Base-by-base conservation (phyloP, 2,797 vertebrate genomes). In the Malacoctenus gilli region DNA sequence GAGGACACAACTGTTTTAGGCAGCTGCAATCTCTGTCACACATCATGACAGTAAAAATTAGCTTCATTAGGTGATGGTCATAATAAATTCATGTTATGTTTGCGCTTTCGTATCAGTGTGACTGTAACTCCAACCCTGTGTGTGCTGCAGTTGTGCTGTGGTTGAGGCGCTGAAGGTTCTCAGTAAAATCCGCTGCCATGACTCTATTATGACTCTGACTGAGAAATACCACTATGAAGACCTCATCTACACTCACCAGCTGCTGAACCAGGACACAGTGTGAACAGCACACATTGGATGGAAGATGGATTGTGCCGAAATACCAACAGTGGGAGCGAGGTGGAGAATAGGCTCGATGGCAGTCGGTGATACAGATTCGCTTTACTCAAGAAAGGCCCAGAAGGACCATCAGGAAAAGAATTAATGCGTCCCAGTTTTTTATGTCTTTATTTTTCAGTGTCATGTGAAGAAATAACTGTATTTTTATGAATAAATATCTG, bases 221-320 rank as follows among this genome's bases (percentile, higher is more conserved):
- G 85, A 91, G 40, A 92, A 94, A 63, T 86, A 93, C 53, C 85
- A 90, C 59, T 91, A 93, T 59, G 87, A 93, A 68, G 91, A 94
- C 35, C 79, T 90, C 57, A 82, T 91, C 63, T 85, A 91, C 52
- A 64, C 86, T 48, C 71, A 88, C 23, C 87, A 89, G 71, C 83
- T 90, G 39, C 62, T 88, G 12, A 86, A 87, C 58, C 85, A 82
- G 30, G 82, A 88, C 7, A 36, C 41, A 0, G 32, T 3, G 30
- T 89, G 50, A 85, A 59, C 48, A 10, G 2, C 9, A 30, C 38
- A 19, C 2, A 0, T 10, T 15, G 23, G 59, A 13, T 0, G 8
- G 35, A 32, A 2, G 14, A 13, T 5, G 4, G 43, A 44, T 47
- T 19, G 21, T 34, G 10, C 14, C 18, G n/a, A n/a, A n/a, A 32